Conservation (phyloP, 2,888 invertebrate genomes). For the Dryobota labecula region DNA sequence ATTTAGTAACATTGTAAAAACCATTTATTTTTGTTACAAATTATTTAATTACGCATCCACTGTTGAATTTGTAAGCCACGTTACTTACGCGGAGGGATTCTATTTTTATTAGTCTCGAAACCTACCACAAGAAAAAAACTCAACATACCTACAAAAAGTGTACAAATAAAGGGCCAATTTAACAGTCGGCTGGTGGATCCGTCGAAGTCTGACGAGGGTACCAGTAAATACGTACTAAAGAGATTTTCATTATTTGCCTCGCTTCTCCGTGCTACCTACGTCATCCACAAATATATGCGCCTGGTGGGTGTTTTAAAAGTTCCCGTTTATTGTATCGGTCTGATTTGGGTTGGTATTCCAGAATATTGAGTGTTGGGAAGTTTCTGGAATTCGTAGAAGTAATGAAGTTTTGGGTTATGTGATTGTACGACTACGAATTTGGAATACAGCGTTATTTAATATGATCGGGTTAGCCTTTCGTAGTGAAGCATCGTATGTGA, state of each 20-base stretch:
- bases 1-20: too few relatives aligned
- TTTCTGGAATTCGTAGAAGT: slow-evolving; percentile 11
- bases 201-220: slow-evolving; percentile 61
- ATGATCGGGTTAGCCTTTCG: not conserved
- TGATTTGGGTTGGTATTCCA: slow-evolving; percentile 43
- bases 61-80: slow-evolving; percentile 35
- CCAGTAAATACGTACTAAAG: slow-evolving; percentile 61
- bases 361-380: slow-evolving; percentile 22
- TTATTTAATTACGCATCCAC: not conserved
- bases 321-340: slow-evolving; percentile 39
- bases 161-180: slow-evolving; percentile 62
- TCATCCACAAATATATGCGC: slow-evolving; percentile 53
- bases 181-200: slow-evolving; percentile 59
- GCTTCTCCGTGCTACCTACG: slow-evolving; percentile 34
- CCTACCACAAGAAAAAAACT: slow-evolving; percentile 23
- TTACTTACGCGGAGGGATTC: slow-evolving; percentile 25
- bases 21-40: too few relatives aligned
- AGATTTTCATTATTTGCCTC: slow-evolving; percentile 64
- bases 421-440: slow-evolving; percentile 3
- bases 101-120: too few relatives aligned
- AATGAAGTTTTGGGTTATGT: slow-evolving; percentile 33
- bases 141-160: slow-evolving; percentile 53
- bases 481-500: not conserved
- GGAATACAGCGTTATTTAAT: not conserved
- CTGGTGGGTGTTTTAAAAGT: slow-evolving; percentile 40